These are phyloP conservation scores for Glyphotaelius pellucidus DNA, from an alignment of 2,888 invertebrate species.

Conservation along the genomic window DNA sequence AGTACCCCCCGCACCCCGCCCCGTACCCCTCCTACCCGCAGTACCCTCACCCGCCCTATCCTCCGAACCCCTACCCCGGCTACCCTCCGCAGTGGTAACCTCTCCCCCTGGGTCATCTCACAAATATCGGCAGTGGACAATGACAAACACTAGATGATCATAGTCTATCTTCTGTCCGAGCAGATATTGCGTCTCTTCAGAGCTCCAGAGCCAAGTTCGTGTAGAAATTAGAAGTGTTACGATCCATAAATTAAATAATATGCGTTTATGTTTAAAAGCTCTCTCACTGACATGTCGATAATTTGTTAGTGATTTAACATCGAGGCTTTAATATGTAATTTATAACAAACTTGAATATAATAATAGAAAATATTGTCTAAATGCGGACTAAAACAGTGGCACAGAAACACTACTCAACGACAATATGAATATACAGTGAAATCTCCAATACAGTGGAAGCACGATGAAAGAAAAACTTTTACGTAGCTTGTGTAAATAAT, in stretches of 20 bases:
- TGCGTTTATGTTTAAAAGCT: slow-evolving; percentile 18
- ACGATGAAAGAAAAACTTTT: not conserved
- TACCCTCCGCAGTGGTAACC: slow-evolving; percentile 68
- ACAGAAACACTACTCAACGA: not conserved
- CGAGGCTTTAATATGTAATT: not conserved
- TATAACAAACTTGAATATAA: slow-evolving; percentile 4
- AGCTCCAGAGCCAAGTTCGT: not conserved
- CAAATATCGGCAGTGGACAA: not conserved
- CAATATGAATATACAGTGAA: slow-evolving; percentile 10
- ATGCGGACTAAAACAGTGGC: not conserved
- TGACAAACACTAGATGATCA: not conserved
- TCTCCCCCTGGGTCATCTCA: not conserved
- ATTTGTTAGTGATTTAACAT: slow-evolving; percentile 14
- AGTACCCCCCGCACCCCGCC: slow-evolving; percentile 75
- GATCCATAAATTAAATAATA: not conserved
- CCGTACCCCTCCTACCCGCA: slow-evolving; percentile 72
- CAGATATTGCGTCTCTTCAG: not conserved
- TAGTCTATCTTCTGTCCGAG: slow-evolving; percentile 4
- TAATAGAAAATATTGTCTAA: slow-evolving; percentile 2
- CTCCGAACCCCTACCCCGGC: slow-evolving; percentile 62
- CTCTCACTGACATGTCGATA: slow-evolving; percentile 20
- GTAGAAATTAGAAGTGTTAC: not conserved
- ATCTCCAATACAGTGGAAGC: slow-evolving; percentile 5
- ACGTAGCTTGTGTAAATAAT: slow-evolving; percentile 20
- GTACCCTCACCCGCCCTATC: slow-evolving; percentile 71